Base-by-base conservation (phyloP, 1,140 invertebrate genomes). In the Danaus melanippus region DNA sequence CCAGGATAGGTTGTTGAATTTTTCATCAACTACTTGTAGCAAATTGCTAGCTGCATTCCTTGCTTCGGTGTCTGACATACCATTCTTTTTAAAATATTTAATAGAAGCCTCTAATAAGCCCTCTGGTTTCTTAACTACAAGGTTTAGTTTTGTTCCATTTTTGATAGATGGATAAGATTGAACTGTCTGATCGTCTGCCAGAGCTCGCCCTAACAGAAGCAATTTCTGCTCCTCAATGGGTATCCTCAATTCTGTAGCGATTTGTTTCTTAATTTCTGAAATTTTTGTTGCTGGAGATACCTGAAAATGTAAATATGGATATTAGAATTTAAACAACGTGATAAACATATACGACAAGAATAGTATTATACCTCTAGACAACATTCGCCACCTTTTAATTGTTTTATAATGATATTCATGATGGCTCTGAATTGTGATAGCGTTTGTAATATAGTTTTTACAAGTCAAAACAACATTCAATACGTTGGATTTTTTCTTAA, bases 351-450 rank as follows among this genome's bases (percentile, higher is more conserved):
- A 12, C 8, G 45, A 11, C 39, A 45, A 39, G 55, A 46, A 17
- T 44, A 12, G 5, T 55, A 12, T 11, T 51, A 53, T 64, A 82
- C 84, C 51, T 86, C 79, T 49, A 85, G 45, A 57, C 46, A 58
- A 62, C 74, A 83, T 73, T 87, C 84, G 6, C 71, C 79, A 10
- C 81, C 82, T 64, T 85, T 78, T 49, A 86, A 62, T 62, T 83
- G 78, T 59, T 86, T 86, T 39, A 86, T 71, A 53, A 56, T 76
- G 50, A 85, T 62, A 71, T 79, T 84, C 82, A 86, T 86, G 12
- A 12, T 63, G 40, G 42, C n/a, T 21, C 10, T 39, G 21, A 7
- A 32, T 32, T 32, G 21, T 32, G 21, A 32, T 8, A 4, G 2
- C 2, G 21, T 32, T 32, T 32, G 21, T 32, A 0, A 32, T 32